phyloP scores from a whole-genome alignment of 2,113 vertebrate species.

The Nerophis ophidion region DNA sequence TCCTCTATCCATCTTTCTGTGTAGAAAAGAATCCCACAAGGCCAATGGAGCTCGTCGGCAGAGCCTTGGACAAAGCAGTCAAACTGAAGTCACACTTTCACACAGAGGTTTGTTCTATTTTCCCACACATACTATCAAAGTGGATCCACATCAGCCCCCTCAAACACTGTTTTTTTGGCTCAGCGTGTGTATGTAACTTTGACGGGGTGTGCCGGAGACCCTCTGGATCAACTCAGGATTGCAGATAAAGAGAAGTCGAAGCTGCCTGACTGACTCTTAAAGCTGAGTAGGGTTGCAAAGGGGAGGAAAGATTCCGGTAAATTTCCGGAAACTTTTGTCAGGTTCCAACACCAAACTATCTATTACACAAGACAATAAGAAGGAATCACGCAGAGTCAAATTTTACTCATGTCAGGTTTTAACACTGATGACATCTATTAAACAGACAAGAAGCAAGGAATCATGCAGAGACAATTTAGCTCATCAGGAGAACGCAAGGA shows the following conservation, averaged over 20 bases:
- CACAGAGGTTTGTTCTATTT: slow-evolving; percentile 46
- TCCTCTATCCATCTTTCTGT: neutral
- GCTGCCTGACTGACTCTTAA: slow-evolving; percentile 39
- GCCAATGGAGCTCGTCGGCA: slow-evolving; percentile 10
- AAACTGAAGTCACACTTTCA: slow-evolving; percentile 42
- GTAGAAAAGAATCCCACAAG: slow-evolving; percentile 5
- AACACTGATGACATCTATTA: too few relatives aligned
- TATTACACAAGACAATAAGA: too few relatives aligned
- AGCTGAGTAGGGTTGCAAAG: slow-evolving; percentile 3
- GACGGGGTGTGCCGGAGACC: slow-evolving; percentile 35
- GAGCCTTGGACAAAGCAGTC: slow-evolving; percentile 22
- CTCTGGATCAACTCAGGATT: slow-evolving; percentile 15
- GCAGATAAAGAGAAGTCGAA: slow-evolving; percentile 22
- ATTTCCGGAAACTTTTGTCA: too few relatives aligned
- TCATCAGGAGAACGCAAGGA: too few relatives aligned
- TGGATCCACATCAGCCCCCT: slow-evolving; percentile 40
- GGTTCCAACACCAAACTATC: too few relatives aligned
- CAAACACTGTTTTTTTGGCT: slow-evolving; percentile 22
- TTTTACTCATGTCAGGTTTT: too few relatives aligned
- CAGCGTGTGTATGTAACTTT: slow-evolving; percentile 29
- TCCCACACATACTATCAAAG: slow-evolving; percentile 39
- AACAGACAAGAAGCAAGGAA: too few relatives aligned
- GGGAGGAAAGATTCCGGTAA: too few relatives aligned
- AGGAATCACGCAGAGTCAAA: too few relatives aligned
- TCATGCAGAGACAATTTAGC: too few relatives aligned